Conservation (phyloP, 2,797 vertebrate species). For the Megaceryle alcyon region DNA sequence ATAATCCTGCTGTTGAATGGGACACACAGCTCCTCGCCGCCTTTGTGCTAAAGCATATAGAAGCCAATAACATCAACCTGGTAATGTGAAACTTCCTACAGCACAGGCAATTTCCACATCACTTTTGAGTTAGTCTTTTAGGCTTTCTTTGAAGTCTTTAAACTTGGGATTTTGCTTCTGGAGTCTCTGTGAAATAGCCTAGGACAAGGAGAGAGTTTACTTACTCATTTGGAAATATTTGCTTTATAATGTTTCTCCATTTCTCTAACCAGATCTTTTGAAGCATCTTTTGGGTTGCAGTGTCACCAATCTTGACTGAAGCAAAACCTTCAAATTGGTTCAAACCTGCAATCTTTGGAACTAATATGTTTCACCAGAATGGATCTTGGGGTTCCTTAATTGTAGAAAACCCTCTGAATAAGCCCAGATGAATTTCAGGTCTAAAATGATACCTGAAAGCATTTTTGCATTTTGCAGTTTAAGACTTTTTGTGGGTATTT, state of each 20-base stretch:
- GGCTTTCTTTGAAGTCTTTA: not conserved
- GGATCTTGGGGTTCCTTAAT: not conserved
- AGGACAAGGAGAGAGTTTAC: not conserved
- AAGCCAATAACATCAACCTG: conserved; percentile 83
- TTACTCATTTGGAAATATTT: not conserved
- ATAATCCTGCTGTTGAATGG: conserved; percentile 89
- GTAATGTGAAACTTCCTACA: conserved; percentile 71
- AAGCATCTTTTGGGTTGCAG: not conserved
- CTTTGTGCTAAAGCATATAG: conserved; percentile 82
- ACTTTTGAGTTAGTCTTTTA: not conserved
- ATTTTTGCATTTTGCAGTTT: not conserved
- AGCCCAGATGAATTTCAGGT: not conserved
- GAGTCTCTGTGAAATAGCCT: not conserved
- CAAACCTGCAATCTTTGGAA: not conserved
- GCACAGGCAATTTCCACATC: not conserved
- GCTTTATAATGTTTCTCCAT: not conserved
- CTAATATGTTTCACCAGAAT: not conserved
- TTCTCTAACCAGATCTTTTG: not conserved
- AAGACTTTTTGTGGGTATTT: not conserved
- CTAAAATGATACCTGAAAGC: not conserved
- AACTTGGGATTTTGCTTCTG: not conserved
- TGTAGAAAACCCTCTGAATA: not conserved
- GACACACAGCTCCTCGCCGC: conserved; percentile 80
- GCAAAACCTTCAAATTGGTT: not conserved
- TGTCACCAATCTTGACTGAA: not conserved